phyloP scores from a whole-genome alignment of 1,140 invertebrate genomes.

The Glomeris maerens region DNA sequence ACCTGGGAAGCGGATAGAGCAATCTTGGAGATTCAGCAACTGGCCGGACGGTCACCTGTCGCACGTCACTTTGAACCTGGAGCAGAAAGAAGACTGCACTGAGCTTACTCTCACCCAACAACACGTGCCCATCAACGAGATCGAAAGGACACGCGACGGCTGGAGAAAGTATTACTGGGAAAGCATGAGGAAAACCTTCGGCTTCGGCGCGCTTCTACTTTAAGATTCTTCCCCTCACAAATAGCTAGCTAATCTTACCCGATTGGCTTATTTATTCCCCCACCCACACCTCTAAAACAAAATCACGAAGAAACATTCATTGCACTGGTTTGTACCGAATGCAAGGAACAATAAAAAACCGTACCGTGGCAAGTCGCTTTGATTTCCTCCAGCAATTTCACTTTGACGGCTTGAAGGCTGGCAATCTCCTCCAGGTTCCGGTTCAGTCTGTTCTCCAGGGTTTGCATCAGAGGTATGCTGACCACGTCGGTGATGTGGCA shows the following conservation, averaged over 20 bases:
- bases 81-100: conserved; percentile 71
- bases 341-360: no score
- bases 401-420: conserved; percentile 20
- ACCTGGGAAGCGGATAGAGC: conserved; percentile 79
- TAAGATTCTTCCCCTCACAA: no score
- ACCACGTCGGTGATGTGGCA: conserved; percentile 42
- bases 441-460: conserved; percentile 33
- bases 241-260: no score
- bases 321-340: no score
- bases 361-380: no score
- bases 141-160: conserved; percentile 65
- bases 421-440: conserved; percentile 29
- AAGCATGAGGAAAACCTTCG: conserved; percentile 79
- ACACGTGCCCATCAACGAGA: conserved; percentile 60
- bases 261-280: no score
- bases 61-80: conserved; percentile 65
- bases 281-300: no score
- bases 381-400: no score
- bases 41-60: conserved; percentile 91
- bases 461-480: conserved; percentile 37
- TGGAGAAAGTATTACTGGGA: conserved; percentile 89
- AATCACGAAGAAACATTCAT: no score
- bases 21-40: conserved; percentile 84
- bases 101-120: conserved; percentile 62
- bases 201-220: conserved; percentile 63